Percentiles rank a stretch among this genome's conserved stretches.
These are phyloP conservation scores for Bombus impatiens DNA, from an alignment of 1,140 invertebrate species.

Conservation along the genomic window DNA sequence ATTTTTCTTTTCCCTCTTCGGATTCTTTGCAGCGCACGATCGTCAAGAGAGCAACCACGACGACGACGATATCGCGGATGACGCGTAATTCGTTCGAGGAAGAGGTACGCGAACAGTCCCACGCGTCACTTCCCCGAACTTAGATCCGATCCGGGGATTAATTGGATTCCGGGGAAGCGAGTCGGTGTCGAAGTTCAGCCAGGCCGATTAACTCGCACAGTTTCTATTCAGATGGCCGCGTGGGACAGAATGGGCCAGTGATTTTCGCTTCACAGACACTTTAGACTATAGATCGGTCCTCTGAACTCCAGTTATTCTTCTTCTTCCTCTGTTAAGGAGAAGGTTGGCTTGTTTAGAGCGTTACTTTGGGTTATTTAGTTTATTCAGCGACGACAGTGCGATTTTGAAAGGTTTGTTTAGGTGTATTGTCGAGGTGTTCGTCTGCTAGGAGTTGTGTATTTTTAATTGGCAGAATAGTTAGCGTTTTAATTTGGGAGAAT, in stretches of 20 bases:
- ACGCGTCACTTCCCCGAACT: conserved; percentile 58
- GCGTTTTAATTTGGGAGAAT: background rate
- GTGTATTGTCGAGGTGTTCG: background rate
- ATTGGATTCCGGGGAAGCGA: conserved; percentile 58
- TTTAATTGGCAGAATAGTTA: background rate
- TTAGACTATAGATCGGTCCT: background rate
- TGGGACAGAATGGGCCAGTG: background rate
- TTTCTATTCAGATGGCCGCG: conserved; percentile 28
- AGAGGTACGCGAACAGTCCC: conserved; percentile 39
- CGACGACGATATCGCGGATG: background rate
- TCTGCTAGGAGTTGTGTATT: no score
- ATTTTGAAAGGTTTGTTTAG: background rate
- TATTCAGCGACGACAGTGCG: no score
- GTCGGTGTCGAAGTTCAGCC: conserved; percentile 38
- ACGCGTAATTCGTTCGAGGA: conserved; percentile 59
- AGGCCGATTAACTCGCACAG: conserved; percentile 12
- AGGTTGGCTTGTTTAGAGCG: background rate
- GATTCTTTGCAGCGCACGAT: background rate
- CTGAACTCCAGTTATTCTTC: background rate
- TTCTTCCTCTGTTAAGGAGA: background rate
- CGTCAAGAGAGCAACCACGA: background rate
- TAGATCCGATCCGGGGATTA: conserved; percentile 58
- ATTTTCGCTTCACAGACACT: conserved; percentile 10
- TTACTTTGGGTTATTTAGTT: background rate
- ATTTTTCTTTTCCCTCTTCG: conserved; percentile 36